Evolutionary conservation across 2,113 vertebrate species (phyloP), one percentile per base, ranked within the genome.

Genomic region (Varanus salvator): DNA sequence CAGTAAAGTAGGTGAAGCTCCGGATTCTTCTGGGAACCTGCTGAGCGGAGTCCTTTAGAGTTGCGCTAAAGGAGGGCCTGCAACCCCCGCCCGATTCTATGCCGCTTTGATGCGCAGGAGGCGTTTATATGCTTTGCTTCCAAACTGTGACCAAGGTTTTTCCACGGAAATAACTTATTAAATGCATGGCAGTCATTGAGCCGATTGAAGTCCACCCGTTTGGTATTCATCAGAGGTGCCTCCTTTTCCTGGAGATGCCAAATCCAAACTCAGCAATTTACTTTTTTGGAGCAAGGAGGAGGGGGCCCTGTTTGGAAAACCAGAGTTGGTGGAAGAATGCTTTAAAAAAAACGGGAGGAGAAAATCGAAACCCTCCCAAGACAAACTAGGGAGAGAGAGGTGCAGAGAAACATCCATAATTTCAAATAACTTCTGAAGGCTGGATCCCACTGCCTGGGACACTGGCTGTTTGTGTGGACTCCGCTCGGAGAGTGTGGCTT

Each of bases 151-250:
- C 96, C 91, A 95, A 96, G 95, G 96, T 97, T 97, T 88, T 97
- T 97, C 97, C 97, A 97, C 96, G 97, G 97, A 97, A 97, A 96
- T 97, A 95, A 97, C 97, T 97, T 97, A 97, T 97, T 97, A 97
- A 97, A 96, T 90, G 94, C 60, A 92, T 93, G 90, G 91, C 88
- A 89, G 95, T 96, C 94, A 85, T 93, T 2, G 74, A 93, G 52
- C 9, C 87, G 85, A 93, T 94, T 97, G 96, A 97, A 96, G 97
- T 96, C 95, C 91, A 92, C 89, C 88, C 94, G 92, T 91, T 94
- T 91, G 95, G 95, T 71, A 0, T 80, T 93, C 96, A 96, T 97
- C 97, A 97, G 96, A 97, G 95, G 94, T 92, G 80, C 92, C 95
- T 90, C 94, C 88, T 91, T 57, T 86, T 27, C 92, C 94, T 1